These are phyloP conservation scores for Lasioglossum calceatum DNA, from an alignment of 2,888 invertebrate species.

Conservation along the genomic window DNA sequence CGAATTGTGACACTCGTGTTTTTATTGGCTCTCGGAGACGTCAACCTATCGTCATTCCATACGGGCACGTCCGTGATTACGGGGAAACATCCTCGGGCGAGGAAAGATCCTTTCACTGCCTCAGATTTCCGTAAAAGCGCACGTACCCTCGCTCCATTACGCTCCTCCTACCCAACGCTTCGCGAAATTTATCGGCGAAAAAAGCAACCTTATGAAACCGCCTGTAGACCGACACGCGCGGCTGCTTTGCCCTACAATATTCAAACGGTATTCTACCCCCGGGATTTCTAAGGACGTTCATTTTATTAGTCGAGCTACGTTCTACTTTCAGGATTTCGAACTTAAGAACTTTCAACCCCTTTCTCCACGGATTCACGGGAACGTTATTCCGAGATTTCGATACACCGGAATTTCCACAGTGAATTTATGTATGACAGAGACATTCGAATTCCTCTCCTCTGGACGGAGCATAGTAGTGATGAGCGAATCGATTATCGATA, in stretches of 20 bases:
- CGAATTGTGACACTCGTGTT: slow-evolving; percentile 42
- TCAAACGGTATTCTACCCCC: not conserved
- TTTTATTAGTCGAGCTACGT: not conserved
- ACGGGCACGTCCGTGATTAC: slow-evolving; percentile 61
- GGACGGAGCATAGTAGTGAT: too few species aligned
- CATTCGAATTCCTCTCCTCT: too few species aligned
- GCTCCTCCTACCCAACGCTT: slow-evolving; percentile 10
- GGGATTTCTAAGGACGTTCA: not conserved
- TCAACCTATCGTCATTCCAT: slow-evolving; percentile 56
- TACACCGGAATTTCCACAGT: too few species aligned
- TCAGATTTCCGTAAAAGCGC: slow-evolving; percentile 20
- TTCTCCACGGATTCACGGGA: not conserved
- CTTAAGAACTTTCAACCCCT: not conserved
- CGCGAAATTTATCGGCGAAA: slow-evolving; percentile 11
- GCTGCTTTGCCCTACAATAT: not conserved
- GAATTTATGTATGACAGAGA: too few species aligned
- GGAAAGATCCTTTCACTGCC: slow-evolving; percentile 35
- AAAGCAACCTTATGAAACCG: slow-evolving; percentile 1
- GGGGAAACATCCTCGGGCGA: slow-evolving; percentile 24
- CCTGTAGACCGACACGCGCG: not conserved
- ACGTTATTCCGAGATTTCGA: not conserved
- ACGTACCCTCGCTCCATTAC: slow-evolving; percentile 13
- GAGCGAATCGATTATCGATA: too few species aligned
- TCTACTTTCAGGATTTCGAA: not conserved
- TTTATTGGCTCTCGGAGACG: slow-evolving; percentile 58